Evolutionary conservation across 1,140 invertebrate genomes (phyloP), one percentile per base, ranked within the genome.

Genomic region (Aphaenogaster floridana): DNA sequence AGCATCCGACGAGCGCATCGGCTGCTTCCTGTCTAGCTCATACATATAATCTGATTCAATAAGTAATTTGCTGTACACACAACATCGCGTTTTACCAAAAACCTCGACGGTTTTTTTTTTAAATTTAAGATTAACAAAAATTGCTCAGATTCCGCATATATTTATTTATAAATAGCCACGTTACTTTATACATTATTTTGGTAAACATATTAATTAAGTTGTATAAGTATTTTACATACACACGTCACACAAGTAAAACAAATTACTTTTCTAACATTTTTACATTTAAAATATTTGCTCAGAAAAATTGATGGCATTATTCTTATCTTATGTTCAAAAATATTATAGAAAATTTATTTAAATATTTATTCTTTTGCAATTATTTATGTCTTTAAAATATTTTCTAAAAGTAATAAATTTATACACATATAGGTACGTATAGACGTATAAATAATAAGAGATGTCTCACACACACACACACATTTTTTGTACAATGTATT

Each of bases 1-100:
- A 61, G 17, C 80, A 74, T 84, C 69, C 28, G 54, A 84, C 54
- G 79, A 83, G 68, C 80, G 68, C 80, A 83, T 83, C 80, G 42
- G 68, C 80, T 57, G 28, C 80, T 84, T 84, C 80, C 80, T 74
- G 80, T 84, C 80, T 74, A 84, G 69, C 69, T 84, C 80, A 84
- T 84, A 84, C 80, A 84, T 84, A 84, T 84, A 84, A 84, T 84
- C 80, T 84, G 80, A 84, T 84, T 84, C 80, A 84, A 84, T 84
- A 84, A 84, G 80, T 74, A 84, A 84, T 84, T 84, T 84, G 54
- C 80, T 74, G 28, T 84, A 74, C 69, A 72, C 28, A 50, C 80
- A 84, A 74, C 54, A 74, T 84, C 69, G n/a, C 48, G 45, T 74
- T 84, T 71, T 61, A 74, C 17, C 52, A 72, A 39, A 83, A 83